Base-by-base conservation (phyloP, 2,888 invertebrate species). In the Drosophila phalerata region DNA sequence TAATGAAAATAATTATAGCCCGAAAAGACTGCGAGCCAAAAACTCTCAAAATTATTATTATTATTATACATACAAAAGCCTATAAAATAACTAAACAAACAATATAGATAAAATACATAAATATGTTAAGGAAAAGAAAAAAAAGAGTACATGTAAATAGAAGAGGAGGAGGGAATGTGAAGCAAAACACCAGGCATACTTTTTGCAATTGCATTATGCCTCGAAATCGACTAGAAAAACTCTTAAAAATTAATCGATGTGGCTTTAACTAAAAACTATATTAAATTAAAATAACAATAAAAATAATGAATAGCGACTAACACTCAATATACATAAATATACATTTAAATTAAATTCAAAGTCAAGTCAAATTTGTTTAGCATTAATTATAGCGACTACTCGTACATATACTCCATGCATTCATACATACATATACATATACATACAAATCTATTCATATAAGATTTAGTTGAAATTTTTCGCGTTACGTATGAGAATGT, bases 11-110 rank as follows among this genome's bases (percentile, higher is more conserved):
- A 64, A 64, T 64, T 64, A 64, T 79, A 88, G 89, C 81, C 89
- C 88, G 77, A 89, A 81, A 89, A 90, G 89, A 89, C 89, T 89
- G 89, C 79, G 90, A 90, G 89, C 89, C 80, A 80, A 79, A 79
- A 89, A 89, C 87, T 86, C 90, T 85, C 75, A 90, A 90, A 86
- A 90, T 67, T 79, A 77, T 72, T 81, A 80, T 77, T 32, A 32
- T 34, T 34, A 78, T 73, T 84, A 77, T 45, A 69, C 52, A 74
- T 34, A 56, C 63, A 28, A 13, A 42, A 69, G 42, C 66, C 77
- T 58, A 65, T 13, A 55, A 40, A 52, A 52, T 52, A 52, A 30
- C 13, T 30, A 63, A 63, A 56, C 15, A 19, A 34, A 55, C 43
- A 51, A 49, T 48, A 49, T 37, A 53, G 60, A 38, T 64, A 66